Conservation (phyloP, 2,888 invertebrate genomes). For the Drosophila pseudotakahashii region DNA sequence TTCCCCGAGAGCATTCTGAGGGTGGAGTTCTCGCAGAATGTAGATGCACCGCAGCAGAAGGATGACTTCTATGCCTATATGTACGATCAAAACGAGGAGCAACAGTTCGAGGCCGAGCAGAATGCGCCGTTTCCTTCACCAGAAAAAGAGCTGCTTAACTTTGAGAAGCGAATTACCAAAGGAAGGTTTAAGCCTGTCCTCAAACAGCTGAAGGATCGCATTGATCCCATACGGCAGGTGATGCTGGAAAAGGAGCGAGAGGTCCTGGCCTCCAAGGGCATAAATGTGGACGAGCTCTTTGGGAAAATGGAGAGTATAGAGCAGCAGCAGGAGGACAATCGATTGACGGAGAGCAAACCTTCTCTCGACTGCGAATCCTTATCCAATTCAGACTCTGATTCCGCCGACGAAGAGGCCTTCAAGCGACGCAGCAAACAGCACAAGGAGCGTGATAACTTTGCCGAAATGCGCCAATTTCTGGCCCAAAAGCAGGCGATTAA, state of each 20-base stretch:
- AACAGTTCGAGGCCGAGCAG: slow-evolving; percentile 56
- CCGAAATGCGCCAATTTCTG: slow-evolving; percentile 83
- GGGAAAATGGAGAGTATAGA: slow-evolving; percentile 49
- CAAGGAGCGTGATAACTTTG: slow-evolving; percentile 82
- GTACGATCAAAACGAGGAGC: slow-evolving; percentile 78
- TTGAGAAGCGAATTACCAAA: slow-evolving; percentile 82
- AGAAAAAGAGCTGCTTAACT: slow-evolving; percentile 81
- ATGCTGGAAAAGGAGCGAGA: slow-evolving; percentile 83
- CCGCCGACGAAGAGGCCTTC: slow-evolving; percentile 73
- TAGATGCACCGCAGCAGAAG: slow-evolving; percentile 68
- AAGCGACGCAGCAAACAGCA: slow-evolving; percentile 71
- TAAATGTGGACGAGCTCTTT: slow-evolving; percentile 82
- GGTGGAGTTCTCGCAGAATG: slow-evolving; percentile 78
- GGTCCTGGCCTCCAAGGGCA: slow-evolving; percentile 82
- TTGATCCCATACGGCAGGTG: slow-evolving; percentile 83
- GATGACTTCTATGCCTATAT: slow-evolving; percentile 84
- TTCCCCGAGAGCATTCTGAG: slow-evolving; percentile 80
- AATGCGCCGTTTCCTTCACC: slow-evolving; percentile 62
- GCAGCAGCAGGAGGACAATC: slow-evolving; percentile 59
- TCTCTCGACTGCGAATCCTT: slow-evolving; percentile 30
- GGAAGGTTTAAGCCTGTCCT: slow-evolving; percentile 83
- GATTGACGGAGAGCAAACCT: slow-evolving; percentile 23
- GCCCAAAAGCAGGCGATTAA: slow-evolving; percentile 83
- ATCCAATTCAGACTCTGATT: slow-evolving; percentile 58
- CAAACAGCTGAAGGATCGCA: slow-evolving; percentile 82